Base-by-base conservation (phyloP, 2,888 invertebrate species). In the Melinaea marsaeus region DNA sequence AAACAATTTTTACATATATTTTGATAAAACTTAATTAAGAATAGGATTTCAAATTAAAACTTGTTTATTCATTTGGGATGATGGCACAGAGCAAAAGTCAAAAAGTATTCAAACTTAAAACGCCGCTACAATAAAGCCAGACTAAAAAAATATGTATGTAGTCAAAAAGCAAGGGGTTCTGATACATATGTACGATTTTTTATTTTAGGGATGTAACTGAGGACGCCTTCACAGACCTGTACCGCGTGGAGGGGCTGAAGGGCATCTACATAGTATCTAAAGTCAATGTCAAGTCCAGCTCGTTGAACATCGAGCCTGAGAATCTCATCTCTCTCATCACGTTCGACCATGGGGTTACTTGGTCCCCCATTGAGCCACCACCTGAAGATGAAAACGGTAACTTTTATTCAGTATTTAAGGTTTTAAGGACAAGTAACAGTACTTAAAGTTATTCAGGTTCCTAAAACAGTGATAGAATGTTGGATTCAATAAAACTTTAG, bases 231-330 rank as follows among this genome's bases (percentile, higher is more conserved):
- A 95, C 96, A 2, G 98, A 98, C 79, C 85, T 98, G 1, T 96
- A 97, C 83, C 95, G 95, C 76, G 96, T 98, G 0, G 95, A 96
- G 80, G 97, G 97, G 0, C 86, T 98, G 58, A 92, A 94, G 55
- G 98, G 98, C 0, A 95, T 98, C 72, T 98, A 97, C 87, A 96
- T 98, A 68, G 97, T 96, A 0, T 97, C 97, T 0, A 94, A 94
- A 78, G 93, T 97, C 1, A 88, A 91, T 37, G 83, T 90, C 0
- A 92, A 92, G 74, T 88, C 91, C 0, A 82, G 85, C 2, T 88
- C 91, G 3, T 82, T 90, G 4, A 92, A 91, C 68, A 91, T 95
- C 2, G 94, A 94, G 0, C 94, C 95, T 0, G 95, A 96, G 72
- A 93, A 96, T 80, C 90, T 97, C 57, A 89, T 94, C 0, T 95